Evolutionary conservation across 2,797 vertebrate species (phyloP).

Genomic region (Poecilia velifera): DNA sequence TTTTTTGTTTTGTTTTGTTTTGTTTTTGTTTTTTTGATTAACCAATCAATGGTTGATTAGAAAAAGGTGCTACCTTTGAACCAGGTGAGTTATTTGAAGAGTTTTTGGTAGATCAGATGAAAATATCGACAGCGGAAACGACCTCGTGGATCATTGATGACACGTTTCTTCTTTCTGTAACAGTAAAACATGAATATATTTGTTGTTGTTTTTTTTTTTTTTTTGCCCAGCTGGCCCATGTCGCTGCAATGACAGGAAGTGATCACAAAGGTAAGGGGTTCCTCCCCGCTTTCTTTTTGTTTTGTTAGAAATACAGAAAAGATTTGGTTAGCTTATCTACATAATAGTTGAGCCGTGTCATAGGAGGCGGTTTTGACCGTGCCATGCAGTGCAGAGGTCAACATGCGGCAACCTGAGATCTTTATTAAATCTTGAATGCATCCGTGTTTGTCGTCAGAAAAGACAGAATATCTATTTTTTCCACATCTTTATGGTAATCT

Average conservation of each 20-base stretch:
- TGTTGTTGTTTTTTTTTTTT: slow-evolving; percentile 46
- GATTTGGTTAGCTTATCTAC: background rate
- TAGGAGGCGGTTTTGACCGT: background rate
- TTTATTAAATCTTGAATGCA: background rate
- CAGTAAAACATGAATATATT: background rate
- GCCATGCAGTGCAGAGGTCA: background rate
- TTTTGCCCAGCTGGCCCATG: slow-evolving; percentile 85
- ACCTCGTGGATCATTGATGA: background rate
- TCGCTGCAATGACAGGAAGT: slow-evolving; percentile 86
- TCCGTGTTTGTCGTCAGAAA: background rate
- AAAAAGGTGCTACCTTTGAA: no score
- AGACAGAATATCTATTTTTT: background rate
- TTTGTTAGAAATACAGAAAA: background rate
- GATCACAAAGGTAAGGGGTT: slow-evolving; percentile 86
- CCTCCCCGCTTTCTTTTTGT: background rate
- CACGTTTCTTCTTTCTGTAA: background rate
- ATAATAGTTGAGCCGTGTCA: background rate
- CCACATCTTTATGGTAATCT: no score
- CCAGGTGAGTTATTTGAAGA: no score
- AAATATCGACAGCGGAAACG: background rate
- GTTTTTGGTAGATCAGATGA: background rate
- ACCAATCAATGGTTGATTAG: no score
- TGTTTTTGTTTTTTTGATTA: no score
- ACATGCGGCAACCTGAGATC: background rate
- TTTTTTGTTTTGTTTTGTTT: no score